These are phyloP conservation scores for Spinus olivaceus DNA, from an alignment of 2,797 vertebrate species.

Conservation along the genomic window DNA sequence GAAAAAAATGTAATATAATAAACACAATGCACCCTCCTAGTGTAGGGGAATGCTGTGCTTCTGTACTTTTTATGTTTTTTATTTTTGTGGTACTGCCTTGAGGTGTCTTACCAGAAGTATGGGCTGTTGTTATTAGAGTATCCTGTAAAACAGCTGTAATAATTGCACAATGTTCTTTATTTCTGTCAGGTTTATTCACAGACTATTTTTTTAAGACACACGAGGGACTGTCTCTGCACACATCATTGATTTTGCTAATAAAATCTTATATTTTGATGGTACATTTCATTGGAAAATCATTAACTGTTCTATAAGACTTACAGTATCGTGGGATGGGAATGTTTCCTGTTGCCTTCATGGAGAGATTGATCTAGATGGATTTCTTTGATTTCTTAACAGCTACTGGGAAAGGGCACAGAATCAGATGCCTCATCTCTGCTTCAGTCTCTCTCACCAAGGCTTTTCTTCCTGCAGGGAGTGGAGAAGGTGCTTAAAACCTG, in stretches of 20 bases:
- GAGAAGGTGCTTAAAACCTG: neutral
- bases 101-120: neutral
- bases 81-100: neutral
- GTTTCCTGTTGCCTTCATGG: conserved; percentile 10
- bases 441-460: neutral
- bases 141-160: conserved; percentile 33
- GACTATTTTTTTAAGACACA: neutral
- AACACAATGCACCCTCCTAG: neutral
- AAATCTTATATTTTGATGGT: conserved; percentile 47
- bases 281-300: conserved; percentile 40
- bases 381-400: neutral
- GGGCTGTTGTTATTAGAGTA: neutral
- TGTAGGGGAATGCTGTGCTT: neutral
- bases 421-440: neutral
- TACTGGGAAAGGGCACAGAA: neutral
- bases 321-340: neutral
- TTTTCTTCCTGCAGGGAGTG: neutral
- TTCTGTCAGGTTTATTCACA: conserved; percentile 30
- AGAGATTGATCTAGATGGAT: conserved; percentile 20
- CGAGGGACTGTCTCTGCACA: neutral
- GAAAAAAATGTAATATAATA: neutral
- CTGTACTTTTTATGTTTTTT: neutral
- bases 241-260: conserved; percentile 55
- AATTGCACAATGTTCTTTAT: neutral
- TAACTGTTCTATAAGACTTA: conserved; percentile 25